Evolutionary conservation across 1,140 invertebrate species (phyloP).

Genomic region (Tetranychus urticae): DNA sequence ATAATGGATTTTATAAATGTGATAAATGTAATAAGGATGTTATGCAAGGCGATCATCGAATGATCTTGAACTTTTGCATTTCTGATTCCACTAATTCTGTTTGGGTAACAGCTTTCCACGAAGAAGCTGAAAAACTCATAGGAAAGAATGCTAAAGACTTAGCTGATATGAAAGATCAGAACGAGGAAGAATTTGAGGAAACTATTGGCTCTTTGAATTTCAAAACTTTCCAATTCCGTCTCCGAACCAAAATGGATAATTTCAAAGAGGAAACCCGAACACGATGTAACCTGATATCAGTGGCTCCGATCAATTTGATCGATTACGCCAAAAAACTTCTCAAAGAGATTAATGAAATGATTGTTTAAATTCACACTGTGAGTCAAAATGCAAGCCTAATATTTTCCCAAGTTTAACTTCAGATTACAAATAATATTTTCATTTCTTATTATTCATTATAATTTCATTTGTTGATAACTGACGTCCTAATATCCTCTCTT

Average conservation of each 20-base stretch:
- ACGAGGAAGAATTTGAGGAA: conserved; percentile 25
- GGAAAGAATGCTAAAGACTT: conserved; percentile 21
- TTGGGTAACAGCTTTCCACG: conserved; percentile 74
- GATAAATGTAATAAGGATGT: conserved; percentile 75
- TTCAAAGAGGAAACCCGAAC: conserved; percentile 68
- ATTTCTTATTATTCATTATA: too few relatives aligned
- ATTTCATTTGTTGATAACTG: too few relatives aligned
- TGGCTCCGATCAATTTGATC: not conserved
- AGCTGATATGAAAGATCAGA: conserved; percentile 15
- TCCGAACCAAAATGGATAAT: conserved; percentile 61
- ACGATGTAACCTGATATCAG: not conserved
- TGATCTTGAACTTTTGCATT: conserved; percentile 46
- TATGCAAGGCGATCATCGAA: conserved; percentile 58
- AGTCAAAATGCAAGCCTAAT: too few relatives aligned
- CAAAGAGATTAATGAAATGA: not conserved
- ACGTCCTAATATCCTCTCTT: too few relatives aligned
- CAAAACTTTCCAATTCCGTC: conserved; percentile 48
- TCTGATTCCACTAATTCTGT: conserved; percentile 52
- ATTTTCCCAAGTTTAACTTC: too few relatives aligned
- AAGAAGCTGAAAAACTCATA: conserved; percentile 54
- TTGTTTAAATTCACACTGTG: too few relatives aligned
- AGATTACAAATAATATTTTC: too few relatives aligned
- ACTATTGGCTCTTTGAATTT: conserved; percentile 49
- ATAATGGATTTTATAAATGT: conserved; percentile 66
- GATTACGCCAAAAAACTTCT: not conserved